Percentiles rank a stretch among this genome's conserved stretches.
Conservation (phyloP, 23 tunicate genomes). For the Clavelina lepadiformis region DNA sequence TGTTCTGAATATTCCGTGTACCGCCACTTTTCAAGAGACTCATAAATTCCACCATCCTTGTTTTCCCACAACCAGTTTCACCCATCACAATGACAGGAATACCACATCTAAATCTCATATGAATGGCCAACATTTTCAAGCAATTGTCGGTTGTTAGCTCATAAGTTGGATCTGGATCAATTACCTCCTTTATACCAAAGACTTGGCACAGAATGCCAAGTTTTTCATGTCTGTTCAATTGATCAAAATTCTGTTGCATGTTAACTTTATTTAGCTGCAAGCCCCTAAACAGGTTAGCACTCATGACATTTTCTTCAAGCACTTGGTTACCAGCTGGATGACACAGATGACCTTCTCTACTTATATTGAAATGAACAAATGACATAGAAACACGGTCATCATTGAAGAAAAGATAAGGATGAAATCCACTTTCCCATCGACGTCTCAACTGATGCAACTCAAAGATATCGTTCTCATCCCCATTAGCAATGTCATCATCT, state of each 20-base stretch:
- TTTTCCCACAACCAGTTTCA: slow-evolving; percentile 75
- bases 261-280: slow-evolving; percentile 21
- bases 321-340: slow-evolving; percentile 24
- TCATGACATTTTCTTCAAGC: slow-evolving; percentile 5
- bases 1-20: slow-evolving; percentile 6
- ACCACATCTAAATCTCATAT: slow-evolving; percentile 59
- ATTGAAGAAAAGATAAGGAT: slow-evolving; percentile 63
- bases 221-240: slow-evolving; percentile 22
- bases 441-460: slow-evolving; percentile 51
- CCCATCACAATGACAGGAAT: slow-evolving; percentile 71
- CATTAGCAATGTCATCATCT: background rate
- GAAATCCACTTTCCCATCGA: slow-evolving; percentile 42
- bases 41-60: slow-evolving; percentile 75
- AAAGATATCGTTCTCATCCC: slow-evolving; percentile 4
- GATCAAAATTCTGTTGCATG: slow-evolving; percentile 23
- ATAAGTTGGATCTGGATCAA: slow-evolving; percentile 64
- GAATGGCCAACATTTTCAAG: slow-evolving; percentile 57
- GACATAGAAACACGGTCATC: slow-evolving; percentile 48
- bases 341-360: slow-evolving; percentile 28
- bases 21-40: slow-evolving; percentile 36
- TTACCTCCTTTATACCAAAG: slow-evolving; percentile 9
- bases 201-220: slow-evolving; percentile 29
- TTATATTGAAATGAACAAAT: slow-evolving; percentile 43
- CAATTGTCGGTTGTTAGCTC: slow-evolving; percentile 71
- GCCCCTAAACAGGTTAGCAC: slow-evolving; percentile 1